Percentiles rank a stretch among this genome's conserved stretches.
Evolutionary conservation across 1,140 invertebrate genomes (phyloP).

Genomic region (Euwallacea similis): DNA sequence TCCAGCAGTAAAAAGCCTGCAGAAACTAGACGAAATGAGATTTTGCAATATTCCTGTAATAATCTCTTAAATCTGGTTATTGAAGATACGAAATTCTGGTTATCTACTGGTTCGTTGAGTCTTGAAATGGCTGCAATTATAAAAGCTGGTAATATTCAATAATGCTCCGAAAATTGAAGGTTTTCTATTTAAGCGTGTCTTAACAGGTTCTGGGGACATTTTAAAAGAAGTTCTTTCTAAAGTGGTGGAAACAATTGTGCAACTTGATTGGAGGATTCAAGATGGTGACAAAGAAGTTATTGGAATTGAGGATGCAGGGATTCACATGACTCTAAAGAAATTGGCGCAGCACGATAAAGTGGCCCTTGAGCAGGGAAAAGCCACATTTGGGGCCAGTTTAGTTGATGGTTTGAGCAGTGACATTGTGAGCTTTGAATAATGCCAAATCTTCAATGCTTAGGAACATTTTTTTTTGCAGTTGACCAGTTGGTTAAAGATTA

Average conservation of each 20-base stretch:
- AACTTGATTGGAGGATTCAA: conserved; percentile 53
- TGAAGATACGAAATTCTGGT: conserved; percentile 66
- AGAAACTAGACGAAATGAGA: conserved; percentile 70
- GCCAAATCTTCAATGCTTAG: conserved; percentile 11
- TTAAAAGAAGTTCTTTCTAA: conserved; percentile 53
- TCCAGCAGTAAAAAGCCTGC: conserved; percentile 80
- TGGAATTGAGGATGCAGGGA: conserved; percentile 76
- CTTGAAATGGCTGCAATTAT: conserved; percentile 73
- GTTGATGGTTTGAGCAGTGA: conserved; percentile 57
- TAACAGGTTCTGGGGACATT: conserved; percentile 38
- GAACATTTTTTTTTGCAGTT: conserved; percentile 49
- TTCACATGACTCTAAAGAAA: conserved; percentile 81
- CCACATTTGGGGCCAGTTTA: conserved; percentile 57
- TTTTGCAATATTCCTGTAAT: conserved; percentile 67
- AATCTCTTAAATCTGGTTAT: conserved; percentile 65
- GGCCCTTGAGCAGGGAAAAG: conserved; percentile 47
- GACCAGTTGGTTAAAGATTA: conserved; percentile 59
- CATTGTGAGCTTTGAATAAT: conserved; percentile 55
- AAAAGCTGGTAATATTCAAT: conserved; percentile 56
- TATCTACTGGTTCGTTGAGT: conserved; percentile 68
- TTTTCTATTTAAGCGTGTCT: neutral
- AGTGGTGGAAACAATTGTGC: conserved; percentile 55
- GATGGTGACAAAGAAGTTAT: conserved; percentile 56
- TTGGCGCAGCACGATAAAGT: conserved; percentile 68
- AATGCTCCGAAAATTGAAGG: neutral